Conservation (phyloP, 2,888 invertebrate genomes). For the Protophormia terraenovae region DNA sequence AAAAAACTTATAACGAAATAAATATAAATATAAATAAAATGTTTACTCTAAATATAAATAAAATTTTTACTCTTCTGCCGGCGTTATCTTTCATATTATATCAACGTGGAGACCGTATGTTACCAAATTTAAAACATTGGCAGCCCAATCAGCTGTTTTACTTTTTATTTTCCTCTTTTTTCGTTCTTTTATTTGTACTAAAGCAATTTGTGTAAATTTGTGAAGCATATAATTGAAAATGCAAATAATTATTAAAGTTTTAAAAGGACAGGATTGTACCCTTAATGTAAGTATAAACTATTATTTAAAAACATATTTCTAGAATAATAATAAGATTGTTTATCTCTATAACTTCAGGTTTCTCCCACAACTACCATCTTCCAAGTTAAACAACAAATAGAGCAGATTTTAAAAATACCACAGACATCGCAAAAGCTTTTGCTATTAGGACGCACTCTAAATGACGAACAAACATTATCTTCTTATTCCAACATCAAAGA, state of each 20-base stretch:
- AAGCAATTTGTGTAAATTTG: not conserved
- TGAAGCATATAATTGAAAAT: constrained; percentile 78
- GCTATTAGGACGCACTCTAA: constrained; percentile 86
- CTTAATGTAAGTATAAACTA: constrained; percentile 83
- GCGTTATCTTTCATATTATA: no score
- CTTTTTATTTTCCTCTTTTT: not conserved
- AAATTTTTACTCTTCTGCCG: no score
- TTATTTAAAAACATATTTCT: not conserved
- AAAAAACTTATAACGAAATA: no score
- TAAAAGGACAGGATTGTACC: constrained; percentile 87
- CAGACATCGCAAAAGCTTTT: constrained; percentile 87
- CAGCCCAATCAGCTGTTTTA: constrained; percentile 52
- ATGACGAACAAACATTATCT: constrained; percentile 87
- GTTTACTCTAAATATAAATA: no score
- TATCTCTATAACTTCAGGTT: constrained; percentile 80
- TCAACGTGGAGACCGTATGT: no score
- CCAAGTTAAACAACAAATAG: constrained; percentile 87
- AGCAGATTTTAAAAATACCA: constrained; percentile 85
- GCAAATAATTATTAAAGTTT: constrained; percentile 88
- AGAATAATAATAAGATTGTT: not conserved
- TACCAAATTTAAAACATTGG: no score
- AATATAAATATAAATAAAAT: no score
- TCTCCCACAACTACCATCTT: constrained; percentile 84
- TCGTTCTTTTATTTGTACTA: not conserved
- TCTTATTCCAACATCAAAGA: constrained; percentile 89